A percentile compares a stretch with the other conserved stretches of the same genome.
Evolutionary conservation across 2,888 invertebrate species (phyloP).

Genomic region (Pandemis corylana): DNA sequence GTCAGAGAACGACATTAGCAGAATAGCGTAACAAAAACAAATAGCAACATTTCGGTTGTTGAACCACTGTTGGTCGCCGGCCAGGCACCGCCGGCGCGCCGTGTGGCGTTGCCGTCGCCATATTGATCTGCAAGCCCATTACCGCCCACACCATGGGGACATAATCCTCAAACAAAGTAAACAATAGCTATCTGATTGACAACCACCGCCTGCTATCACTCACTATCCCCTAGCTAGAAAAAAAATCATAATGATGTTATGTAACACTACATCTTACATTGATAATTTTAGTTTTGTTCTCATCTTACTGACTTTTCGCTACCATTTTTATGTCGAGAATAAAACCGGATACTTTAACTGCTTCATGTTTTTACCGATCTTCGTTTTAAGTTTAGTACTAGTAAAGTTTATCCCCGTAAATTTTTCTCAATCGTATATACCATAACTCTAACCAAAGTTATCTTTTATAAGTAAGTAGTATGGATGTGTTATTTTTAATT

Average conservation of each 20-base stretch:
- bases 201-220: slow-evolving; percentile 9
- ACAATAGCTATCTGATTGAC: slow-evolving; percentile 49
- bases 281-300: background rate
- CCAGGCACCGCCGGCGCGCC: slow-evolving; percentile 58
- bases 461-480: background rate
- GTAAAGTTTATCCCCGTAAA: slow-evolving; percentile 19
- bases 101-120: slow-evolving; percentile 65
- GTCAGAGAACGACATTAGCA: slow-evolving; percentile 22
- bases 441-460: no score
- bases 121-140: slow-evolving; percentile 73
- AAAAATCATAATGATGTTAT: background rate
- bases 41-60: slow-evolving; percentile 62
- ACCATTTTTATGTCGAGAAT: background rate
- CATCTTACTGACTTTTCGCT: background rate
- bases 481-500: background rate
- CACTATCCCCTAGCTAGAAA: background rate
- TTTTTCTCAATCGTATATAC: background rate
- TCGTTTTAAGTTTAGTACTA: no score
- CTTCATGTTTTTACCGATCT: slow-evolving; percentile 19
- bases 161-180: slow-evolving; percentile 56
- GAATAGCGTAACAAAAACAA: slow-evolving; percentile 23
- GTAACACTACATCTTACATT: background rate
- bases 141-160: slow-evolving; percentile 59
- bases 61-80: slow-evolving; percentile 53
- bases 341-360: slow-evolving; percentile 27